These are phyloP conservation scores for Coptotermes formosanus DNA, from an alignment of 1,140 invertebrate genomes.

Conservation along the genomic window DNA sequence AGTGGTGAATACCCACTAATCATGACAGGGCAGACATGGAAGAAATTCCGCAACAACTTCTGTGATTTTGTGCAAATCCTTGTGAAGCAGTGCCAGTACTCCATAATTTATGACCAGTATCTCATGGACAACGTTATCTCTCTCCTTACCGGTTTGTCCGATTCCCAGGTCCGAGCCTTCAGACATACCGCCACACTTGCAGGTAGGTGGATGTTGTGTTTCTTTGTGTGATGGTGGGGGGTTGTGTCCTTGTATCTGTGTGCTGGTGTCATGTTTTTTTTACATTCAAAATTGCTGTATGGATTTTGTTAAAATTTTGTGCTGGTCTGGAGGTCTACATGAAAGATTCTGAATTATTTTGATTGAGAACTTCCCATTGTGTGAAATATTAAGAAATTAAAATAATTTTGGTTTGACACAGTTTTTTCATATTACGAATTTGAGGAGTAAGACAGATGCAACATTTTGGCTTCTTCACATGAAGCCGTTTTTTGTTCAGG, in stretches of 20 bases:
- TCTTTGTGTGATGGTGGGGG: not conserved
- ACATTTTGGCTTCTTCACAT: too few relatives aligned
- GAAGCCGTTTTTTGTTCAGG: too few relatives aligned
- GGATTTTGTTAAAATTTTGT: too few relatives aligned
- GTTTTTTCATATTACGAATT: too few relatives aligned
- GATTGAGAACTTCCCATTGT: too few relatives aligned
- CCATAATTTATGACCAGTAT: conserved; percentile 99
- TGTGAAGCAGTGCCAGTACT: conserved; percentile 97
- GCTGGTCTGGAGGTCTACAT: too few relatives aligned
- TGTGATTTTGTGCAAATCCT: conserved; percentile 97
- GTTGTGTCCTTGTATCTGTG: too few relatives aligned
- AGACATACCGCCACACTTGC: conserved; percentile 98
- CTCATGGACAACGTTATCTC: conserved; percentile 99
- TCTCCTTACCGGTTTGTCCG: conserved; percentile 92
- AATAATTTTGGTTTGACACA: too few relatives aligned
- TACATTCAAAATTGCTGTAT: too few relatives aligned
- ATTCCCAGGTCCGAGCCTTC: conserved; percentile 98
- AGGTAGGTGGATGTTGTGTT: conserved; percentile 52
- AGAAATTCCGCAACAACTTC: conserved; percentile 95
- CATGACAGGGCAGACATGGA: conserved; percentile 95
- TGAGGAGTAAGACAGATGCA: too few relatives aligned
- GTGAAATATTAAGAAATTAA: too few relatives aligned
- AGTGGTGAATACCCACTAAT: conserved; percentile 99
- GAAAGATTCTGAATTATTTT: too few relatives aligned
- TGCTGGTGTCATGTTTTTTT: not conserved